These are phyloP conservation scores for Alviniconcha strummeri DNA, from an alignment of 2,888 invertebrate genomes.

Conservation along the genomic window DNA sequence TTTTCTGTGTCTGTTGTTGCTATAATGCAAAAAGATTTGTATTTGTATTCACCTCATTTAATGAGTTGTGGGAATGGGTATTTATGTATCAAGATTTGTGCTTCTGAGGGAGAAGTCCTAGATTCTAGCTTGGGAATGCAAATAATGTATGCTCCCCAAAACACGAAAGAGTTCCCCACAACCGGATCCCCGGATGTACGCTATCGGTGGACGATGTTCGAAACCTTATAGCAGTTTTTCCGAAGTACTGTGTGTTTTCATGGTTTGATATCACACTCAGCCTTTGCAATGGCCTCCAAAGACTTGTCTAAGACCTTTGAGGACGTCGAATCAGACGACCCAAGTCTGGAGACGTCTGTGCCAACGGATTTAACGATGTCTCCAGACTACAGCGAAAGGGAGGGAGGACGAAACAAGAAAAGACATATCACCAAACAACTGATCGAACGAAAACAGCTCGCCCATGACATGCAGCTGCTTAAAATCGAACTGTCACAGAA, in stretches of 20 bases:
- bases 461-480: conserved; percentile 72
- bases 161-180: conserved; percentile 34
- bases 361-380: conserved; percentile 72
- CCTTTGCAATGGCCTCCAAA: conserved; percentile 56
- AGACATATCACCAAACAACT: conserved; percentile 67
- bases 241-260: background rate
- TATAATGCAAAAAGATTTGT: too few species aligned
- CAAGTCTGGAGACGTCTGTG: conserved; percentile 71
- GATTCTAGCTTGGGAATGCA: too few species aligned
- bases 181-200: conserved; percentile 38
- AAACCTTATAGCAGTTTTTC: background rate
- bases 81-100: background rate
- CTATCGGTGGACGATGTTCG: conserved; percentile 14
- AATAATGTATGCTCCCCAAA: background rate
- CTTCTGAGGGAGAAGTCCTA: too few species aligned
- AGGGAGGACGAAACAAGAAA: conserved; percentile 52
- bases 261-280: background rate
- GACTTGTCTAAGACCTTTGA: conserved; percentile 66
- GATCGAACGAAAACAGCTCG: conserved; percentile 71
- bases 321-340: conserved; percentile 67
- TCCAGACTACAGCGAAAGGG: conserved; percentile 57
- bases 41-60: too few species aligned
- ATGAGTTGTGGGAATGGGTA: background rate
- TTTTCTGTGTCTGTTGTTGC: too few species aligned
- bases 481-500: conserved; percentile 73